Evolutionary conservation across 2,797 vertebrate genomes (phyloP), one percentile per base, ranked within the genome.

Genomic region (Cuculus canorus): DNA sequence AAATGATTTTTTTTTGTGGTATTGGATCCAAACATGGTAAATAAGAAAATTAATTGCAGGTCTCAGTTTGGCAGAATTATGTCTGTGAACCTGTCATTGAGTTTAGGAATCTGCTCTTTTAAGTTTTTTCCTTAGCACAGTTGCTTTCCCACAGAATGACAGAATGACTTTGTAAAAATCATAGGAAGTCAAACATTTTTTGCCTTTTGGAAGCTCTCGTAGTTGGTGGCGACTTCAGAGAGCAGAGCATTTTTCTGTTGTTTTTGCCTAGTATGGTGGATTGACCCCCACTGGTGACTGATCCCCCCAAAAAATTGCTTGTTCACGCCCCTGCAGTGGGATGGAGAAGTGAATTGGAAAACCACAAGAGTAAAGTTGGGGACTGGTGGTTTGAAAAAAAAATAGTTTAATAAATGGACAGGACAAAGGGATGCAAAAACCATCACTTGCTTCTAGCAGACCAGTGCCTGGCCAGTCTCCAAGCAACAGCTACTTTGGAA

Each of bases 321-420:
- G 8, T 53, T 52, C 3, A 25, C 7, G 9, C 9, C 12, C 45
- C 14, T 21, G 5, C 12, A n/a, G n/a, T 0, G 1, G n/a, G 27
- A 37, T 77, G 56, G n/a, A 45, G 18, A 17, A 41, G 52, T 41
- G 24, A 50, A 65, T 12, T 57, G 30, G 61, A 59, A 50, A 21
- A 25, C 32, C 16, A 57, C 39, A 57, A 65, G 19, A 13, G 10
- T 6, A 5, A 28, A 28, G 28, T 18, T 24, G 13, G 24, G 28
- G 30, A 39, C 13, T 54, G 27, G 10, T n/a, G 37, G 27, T 10
- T 73, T 52, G 28, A 28, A 23, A 28, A 24, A 24, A 53, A 47
- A 59, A 39, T 39, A n/a, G 15, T 24, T 61, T 61, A 30, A 4
- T 37, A 69, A 48, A 17, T 41, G 41, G 65, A 50, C 37, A 1